These are phyloP conservation scores for Ictalurus furcatus DNA, from an alignment of 2,113 vertebrate genomes.

Conservation along the genomic window DNA sequence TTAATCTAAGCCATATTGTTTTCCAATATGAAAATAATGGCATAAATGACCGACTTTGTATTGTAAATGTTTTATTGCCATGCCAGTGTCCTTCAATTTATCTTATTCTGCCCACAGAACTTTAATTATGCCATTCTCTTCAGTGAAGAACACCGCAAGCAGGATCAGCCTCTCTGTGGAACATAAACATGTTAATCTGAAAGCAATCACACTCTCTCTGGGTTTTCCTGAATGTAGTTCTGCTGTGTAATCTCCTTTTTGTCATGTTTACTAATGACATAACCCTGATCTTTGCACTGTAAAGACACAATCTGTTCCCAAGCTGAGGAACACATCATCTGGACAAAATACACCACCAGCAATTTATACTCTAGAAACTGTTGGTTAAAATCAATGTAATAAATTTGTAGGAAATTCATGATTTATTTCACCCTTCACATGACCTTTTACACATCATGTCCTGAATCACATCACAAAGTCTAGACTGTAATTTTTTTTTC, in stretches of 20 bases:
- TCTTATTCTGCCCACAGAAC: background rate
- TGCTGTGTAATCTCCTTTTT: constrained; percentile 58
- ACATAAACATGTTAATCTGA: constrained; percentile 64
- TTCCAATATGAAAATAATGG: background rate
- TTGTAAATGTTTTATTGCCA: background rate
- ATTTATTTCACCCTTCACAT: constrained; percentile 1
- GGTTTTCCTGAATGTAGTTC: constrained; percentile 48
- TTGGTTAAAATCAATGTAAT: constrained; percentile 31
- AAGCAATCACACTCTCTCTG: constrained; percentile 62
- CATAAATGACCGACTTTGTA: background rate
- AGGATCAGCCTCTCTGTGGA: background rate
- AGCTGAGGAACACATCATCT: constrained; percentile 52
- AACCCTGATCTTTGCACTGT: constrained; percentile 62
- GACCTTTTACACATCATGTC: background rate
- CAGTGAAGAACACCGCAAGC: background rate
- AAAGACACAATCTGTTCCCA: constrained; percentile 60
- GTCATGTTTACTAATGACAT: constrained; percentile 67
- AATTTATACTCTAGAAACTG: constrained; percentile 8
- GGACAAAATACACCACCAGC: constrained; percentile 5
- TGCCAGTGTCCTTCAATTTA: background rate
- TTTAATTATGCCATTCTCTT: constrained; percentile 1
- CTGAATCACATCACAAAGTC: constrained; percentile 23
- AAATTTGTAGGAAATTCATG: background rate
- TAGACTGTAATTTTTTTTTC: background rate
- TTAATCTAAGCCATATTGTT: background rate